Evolutionary conservation across 2,113 vertebrate species (phyloP).

Genomic region (Orycteropus afer): DNA sequence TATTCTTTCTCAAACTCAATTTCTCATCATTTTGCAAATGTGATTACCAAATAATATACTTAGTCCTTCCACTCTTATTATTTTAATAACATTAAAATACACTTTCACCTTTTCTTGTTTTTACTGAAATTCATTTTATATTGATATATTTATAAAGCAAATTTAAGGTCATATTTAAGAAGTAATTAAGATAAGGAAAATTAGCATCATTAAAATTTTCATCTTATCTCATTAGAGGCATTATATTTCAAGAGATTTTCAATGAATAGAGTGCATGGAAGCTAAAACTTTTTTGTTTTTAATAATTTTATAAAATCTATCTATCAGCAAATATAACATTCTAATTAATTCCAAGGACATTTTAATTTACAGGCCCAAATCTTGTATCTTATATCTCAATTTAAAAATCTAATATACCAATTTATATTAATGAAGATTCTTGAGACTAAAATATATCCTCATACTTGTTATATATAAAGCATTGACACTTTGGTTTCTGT

Average conservation of each 20-base stretch:
- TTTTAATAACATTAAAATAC: slow-evolving; percentile 2
- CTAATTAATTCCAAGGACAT: slow-evolving; percentile 75
- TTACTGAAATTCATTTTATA: slow-evolving; percentile 16
- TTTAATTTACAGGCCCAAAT: slow-evolving; percentile 73
- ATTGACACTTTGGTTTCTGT: slow-evolving; percentile 67
- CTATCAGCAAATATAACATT: slow-evolving; percentile 72
- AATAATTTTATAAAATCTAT: slow-evolving; percentile 66
- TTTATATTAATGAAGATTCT: slow-evolving; percentile 83
- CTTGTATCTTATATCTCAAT: slow-evolving; percentile 73
- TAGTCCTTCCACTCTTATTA: background rate
- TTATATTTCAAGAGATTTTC: slow-evolving; percentile 55
- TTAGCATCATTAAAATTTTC: slow-evolving; percentile 36
- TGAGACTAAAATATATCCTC: slow-evolving; percentile 69
- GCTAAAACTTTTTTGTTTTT: slow-evolving; percentile 66
- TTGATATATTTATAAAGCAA: background rate
- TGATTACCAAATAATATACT: background rate
- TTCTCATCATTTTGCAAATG: background rate
- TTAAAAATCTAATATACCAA: slow-evolving; percentile 80
- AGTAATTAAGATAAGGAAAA: slow-evolving; percentile 5
- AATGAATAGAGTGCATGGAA: slow-evolving; percentile 48
- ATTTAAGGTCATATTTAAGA: slow-evolving; percentile 19
- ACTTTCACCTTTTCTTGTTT: background rate
- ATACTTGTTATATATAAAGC: slow-evolving; percentile 68
- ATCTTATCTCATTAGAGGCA: slow-evolving; percentile 27
- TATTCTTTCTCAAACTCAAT: background rate